These are phyloP conservation scores for Otus sunia DNA, from an alignment of 2,113 vertebrate species.

Conservation along the genomic window DNA sequence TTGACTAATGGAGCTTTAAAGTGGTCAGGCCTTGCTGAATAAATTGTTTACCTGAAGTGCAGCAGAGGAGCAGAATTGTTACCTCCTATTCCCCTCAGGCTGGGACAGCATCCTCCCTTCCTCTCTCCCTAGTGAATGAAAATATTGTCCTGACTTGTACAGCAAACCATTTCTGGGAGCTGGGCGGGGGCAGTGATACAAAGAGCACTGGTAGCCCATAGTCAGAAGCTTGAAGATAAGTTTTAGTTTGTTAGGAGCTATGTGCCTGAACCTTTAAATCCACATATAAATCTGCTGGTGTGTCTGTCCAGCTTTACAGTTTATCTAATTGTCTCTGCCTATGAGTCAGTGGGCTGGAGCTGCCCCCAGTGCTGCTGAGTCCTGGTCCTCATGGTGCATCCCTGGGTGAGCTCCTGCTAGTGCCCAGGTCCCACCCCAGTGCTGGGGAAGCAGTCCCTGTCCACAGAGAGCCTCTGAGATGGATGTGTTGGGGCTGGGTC, in stretches of 20 bases:
- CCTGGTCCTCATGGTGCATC: not conserved
- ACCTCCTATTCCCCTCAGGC: accelerated
- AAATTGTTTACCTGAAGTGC: not conserved
- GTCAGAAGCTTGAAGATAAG: not conserved
- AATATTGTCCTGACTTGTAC: not conserved
- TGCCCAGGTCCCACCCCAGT: not conserved
- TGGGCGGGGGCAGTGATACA: not conserved
- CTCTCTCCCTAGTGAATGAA: not conserved
- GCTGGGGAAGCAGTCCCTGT: not conserved
- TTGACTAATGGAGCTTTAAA: not conserved
- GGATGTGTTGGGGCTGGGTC: not conserved
- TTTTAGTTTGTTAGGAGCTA: not conserved
- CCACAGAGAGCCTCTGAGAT: not conserved
- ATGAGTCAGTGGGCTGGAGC: not conserved
- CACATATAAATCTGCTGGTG: not conserved
- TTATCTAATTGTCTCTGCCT: not conserved
- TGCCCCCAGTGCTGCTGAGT: not conserved
- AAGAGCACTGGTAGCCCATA: not conserved
- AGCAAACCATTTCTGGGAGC: not conserved
- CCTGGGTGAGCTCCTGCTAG: not conserved
- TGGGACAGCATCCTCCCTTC: not conserved
- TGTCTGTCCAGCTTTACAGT: not conserved
- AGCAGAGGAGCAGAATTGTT: not conserved
- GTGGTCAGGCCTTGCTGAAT: not conserved
- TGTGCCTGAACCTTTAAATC: not conserved